Evolutionary conservation across 92 coral and sea anemone genomes (phyloP), one percentile per base, ranked within the genome.

Genomic region (Zoanthus sociatus): DNA sequence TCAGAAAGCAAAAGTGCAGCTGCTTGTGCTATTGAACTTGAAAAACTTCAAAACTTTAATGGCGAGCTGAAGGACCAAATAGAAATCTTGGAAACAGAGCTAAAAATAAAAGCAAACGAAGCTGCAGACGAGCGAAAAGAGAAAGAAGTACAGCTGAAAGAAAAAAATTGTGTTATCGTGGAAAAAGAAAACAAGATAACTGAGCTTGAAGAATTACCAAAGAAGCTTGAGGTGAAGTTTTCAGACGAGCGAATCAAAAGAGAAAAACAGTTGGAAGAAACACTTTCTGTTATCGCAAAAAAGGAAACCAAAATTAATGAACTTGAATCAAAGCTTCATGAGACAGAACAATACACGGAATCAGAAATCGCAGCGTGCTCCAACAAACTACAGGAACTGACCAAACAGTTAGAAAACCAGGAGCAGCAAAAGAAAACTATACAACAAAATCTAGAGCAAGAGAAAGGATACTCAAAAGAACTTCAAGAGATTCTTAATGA

Each of bases 71-170:
- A 50, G 55, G 8, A 50, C 55, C 55, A 50, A 50, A 50, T 50
- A 50, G 55, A 50, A 50, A 50, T 50, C 55, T 50, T 50, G 55
- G 55, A 50, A 50, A 50, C 55, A 7, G 55, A 50, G 55, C 7
- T 50, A 9, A 50, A 50, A 50, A 50, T 50, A 7, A 50, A 50
- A 50, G 12, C 55, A 11, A 87, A 89, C 68, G 91, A 93, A 44
- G 91, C 56, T 18, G 79, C 86, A 26, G 91, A 81, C 55, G 78
- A 89, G 7, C 76, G 87, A 13, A 81, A 58, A 42, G 79, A 87
- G 73, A 93, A 88, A 87, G 81, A 87, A 26, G 75, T 68, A 26
- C 86, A 91, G 55, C 50, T 87, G n/a, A 53, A 72, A 20, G 86
- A 83, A 48, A 83, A 82, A 13, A 79, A 88, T 21, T n/a, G 47